These are phyloP conservation scores for Hypsopygia costalis DNA, from an alignment of 2,888 invertebrate species.

Conservation along the genomic window DNA sequence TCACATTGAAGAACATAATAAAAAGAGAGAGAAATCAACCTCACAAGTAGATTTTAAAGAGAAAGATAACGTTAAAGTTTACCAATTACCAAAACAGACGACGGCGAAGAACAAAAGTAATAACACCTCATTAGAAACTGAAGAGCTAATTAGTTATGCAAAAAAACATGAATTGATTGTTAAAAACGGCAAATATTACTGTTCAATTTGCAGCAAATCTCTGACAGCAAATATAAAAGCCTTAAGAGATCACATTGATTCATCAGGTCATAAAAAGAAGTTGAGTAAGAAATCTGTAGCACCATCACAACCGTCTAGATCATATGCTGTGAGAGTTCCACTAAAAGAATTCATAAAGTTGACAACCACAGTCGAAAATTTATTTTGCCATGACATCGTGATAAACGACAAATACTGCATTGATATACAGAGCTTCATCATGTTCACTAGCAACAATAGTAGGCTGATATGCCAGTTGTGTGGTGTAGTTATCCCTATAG, in stretches of 20 bases:
- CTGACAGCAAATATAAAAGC: conserved; percentile 20
- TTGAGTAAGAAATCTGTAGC: not conserved
- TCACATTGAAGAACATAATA: conserved; percentile 30
- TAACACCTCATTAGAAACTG: conserved; percentile 8
- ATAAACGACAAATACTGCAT: conserved; percentile 35
- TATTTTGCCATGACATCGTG: conserved; percentile 20
- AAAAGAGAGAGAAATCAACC: conserved; percentile 10
- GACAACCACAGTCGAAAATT: conserved; percentile 11
- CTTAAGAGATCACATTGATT: conserved; percentile 24
- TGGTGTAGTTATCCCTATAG: too few species aligned
- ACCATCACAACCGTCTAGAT: not conserved
- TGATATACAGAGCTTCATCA: conserved; percentile 23
- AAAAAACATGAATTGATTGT: conserved; percentile 20
- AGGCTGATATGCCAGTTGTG: not conserved
- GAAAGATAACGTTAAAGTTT: conserved; percentile 1
- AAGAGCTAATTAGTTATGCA: conserved; percentile 18
- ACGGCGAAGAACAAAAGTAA: conserved; percentile 9
- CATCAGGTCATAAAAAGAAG: conserved; percentile 21
- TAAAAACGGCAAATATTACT: conserved; percentile 18
- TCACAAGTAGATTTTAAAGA: not conserved
- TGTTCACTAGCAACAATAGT: conserved; percentile 10
- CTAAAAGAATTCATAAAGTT: conserved; percentile 16
- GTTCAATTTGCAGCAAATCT: conserved; percentile 22
- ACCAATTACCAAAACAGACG: conserved; percentile 10
- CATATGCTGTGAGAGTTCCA: conserved; percentile 1